phyloP scores from a whole-genome alignment of 2,113 vertebrate genomes.

The Pogona vitticeps region DNA sequence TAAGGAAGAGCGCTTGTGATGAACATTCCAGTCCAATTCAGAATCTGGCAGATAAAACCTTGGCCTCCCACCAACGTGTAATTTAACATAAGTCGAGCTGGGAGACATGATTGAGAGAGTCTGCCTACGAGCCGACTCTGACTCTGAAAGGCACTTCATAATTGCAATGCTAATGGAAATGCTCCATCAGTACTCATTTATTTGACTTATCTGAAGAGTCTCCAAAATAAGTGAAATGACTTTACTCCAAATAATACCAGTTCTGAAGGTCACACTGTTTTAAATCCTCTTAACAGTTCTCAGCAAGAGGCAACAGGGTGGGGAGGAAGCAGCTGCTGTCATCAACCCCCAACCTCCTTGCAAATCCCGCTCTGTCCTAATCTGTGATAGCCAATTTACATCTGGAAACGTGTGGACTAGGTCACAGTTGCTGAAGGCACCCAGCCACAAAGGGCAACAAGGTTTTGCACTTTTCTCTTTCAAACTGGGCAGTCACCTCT shows the following conservation, averaged over 20 bases:
- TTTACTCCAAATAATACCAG: not conserved
- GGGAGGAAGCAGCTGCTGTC: not conserved
- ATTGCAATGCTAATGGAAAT: slow-evolving; percentile 20
- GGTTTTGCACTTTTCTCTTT: not conserved
- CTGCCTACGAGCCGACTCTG: not conserved
- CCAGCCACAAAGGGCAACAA: not conserved
- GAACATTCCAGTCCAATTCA: not conserved
- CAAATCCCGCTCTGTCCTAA: not conserved
- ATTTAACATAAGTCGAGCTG: slow-evolving; percentile 11
- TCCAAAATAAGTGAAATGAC: not conserved
- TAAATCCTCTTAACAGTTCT: not conserved
- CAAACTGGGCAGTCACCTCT: not conserved
- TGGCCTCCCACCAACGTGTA: slow-evolving; percentile 7
- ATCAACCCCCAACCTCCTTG: not conserved
- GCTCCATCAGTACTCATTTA: slow-evolving; percentile 17
- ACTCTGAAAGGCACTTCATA: slow-evolving; percentile 16
- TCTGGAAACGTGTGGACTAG: not conserved
- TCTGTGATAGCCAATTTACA: slow-evolving; percentile 4
- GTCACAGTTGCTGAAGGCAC: not conserved
- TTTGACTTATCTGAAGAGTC: slow-evolving; percentile 2
- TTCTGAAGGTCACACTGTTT: not conserved
- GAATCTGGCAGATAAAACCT: slow-evolving; percentile 20
- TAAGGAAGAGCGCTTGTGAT: slow-evolving; percentile 8
- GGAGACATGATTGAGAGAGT: slow-evolving; percentile 20
- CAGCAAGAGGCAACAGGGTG: not conserved